Base-by-base conservation (phyloP, 2,113 vertebrate genomes). In the Crotalus horridus region DNA sequence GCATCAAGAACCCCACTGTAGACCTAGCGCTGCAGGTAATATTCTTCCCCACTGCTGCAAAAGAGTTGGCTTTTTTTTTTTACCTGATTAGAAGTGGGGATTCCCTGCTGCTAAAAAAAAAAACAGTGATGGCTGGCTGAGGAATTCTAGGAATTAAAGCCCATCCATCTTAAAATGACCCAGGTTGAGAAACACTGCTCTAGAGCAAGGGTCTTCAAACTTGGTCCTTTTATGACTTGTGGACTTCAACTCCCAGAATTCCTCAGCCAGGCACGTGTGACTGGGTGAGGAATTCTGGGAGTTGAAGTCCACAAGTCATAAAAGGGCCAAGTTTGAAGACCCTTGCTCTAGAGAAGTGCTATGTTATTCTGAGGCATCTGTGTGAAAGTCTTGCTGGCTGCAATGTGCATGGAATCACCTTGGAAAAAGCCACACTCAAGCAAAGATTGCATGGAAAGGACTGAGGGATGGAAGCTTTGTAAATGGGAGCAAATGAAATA, bases 1-100 rank as follows among this genome's bases (percentile, higher is more conserved):
- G 97, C 95, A 97, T 29, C 95, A 95, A 48, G 94, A 98, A 15
- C 90, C 93, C 51, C 20, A 64, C 33, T 91, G 61, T 0, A 96
- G 97, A 92, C 97, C 97, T 12, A 2, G 0, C 0, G 8, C 21
- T 29, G 43, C 93, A 92, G 96, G 97, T 97, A 94, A 85, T 3
- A 11, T 0, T 51, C 88, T 90, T 4, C 81, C 88, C 86, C 85
- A 21, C 58, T 64, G 23, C 87, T 51, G 12, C 23, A 56, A 56
- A 91, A 46, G 64, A 74, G 33, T 81, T 69, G 61, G 4, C 69
- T 39, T 81, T 81, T 74, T 39, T 39, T 2, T 39, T 39, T 39
- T 1, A 8, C 15, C 33, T 21, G 69, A 39, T 81, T 81, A 74
- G 69, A 74, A 17, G 13, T 74, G 64, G 64, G n/a, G n/a, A 74